These are phyloP conservation scores for Ethmia dodecea DNA, from an alignment of 2,888 invertebrate genomes.

Conservation along the genomic window DNA sequence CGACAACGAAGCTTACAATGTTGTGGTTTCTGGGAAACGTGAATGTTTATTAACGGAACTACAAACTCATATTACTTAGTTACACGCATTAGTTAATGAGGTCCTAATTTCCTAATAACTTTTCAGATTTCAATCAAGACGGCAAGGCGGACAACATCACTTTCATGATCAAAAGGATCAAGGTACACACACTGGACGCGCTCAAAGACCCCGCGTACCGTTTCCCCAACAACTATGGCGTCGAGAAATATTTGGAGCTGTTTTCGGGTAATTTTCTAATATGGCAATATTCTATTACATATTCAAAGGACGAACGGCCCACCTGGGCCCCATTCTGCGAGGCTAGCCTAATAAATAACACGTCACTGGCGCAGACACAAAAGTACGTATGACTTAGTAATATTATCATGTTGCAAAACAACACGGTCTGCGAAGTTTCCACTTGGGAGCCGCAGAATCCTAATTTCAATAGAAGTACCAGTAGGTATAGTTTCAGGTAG, in stretches of 20 bases:
- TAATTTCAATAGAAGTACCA: too few relatives aligned
- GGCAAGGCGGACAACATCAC: constrained; percentile 94
- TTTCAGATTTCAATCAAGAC: constrained; percentile 94
- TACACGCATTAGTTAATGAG: not conserved
- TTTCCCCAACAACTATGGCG: constrained; percentile 96
- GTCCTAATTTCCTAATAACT: not conserved
- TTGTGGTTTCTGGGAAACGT: too few relatives aligned
- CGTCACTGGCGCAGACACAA: constrained; percentile 12
- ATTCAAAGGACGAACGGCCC: constrained; percentile 25
- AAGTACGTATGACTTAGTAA: constrained; percentile 1
- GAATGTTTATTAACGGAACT: too few relatives aligned
- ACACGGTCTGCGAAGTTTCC: too few relatives aligned
- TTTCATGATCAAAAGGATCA: constrained; percentile 97
- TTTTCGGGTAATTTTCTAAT: constrained; percentile 89
- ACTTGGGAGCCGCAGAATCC: too few relatives aligned
- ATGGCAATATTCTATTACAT: constrained; percentile 19
- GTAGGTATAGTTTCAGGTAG: too few relatives aligned
- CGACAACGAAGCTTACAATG: not conserved
- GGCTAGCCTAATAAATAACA: constrained; percentile 34
- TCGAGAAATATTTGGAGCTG: constrained; percentile 97
- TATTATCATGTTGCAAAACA: too few relatives aligned
- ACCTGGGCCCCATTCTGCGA: constrained; percentile 26
- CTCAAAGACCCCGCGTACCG: constrained; percentile 91
- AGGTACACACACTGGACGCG: constrained; percentile 93
- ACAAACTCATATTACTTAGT: not conserved